Base-by-base conservation (phyloP, 1,140 invertebrate genomes). In the Magallana ariakensis region DNA sequence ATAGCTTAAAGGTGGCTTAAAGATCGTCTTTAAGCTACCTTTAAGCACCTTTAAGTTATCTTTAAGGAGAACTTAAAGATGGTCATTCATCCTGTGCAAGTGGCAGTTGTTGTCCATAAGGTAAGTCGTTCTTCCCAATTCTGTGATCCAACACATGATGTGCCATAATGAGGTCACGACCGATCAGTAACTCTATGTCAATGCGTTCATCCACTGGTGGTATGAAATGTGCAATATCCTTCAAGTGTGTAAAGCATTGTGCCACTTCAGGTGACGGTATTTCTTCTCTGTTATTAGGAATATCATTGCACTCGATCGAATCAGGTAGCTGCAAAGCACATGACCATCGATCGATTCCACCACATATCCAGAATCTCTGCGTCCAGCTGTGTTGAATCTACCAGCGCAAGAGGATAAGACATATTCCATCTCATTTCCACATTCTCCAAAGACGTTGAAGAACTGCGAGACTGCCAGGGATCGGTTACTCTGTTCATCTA, bases 71-170 rank as follows among this genome's bases (percentile, higher is more conserved):
- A n/a, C n/a, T n/a, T n/a, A n/a, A n/a, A n/a, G n/a, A n/a, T n/a
- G n/a, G n/a, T n/a, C n/a, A n/a, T n/a, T n/a, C n/a, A n/a, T n/a
- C n/a, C n/a, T n/a, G n/a, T n/a, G n/a, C 90, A 13, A 91, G 75
- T 1, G 33, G 19, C 55, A 91, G 66, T 55, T 86, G 87, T n/a
- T 89, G 90, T 11, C 88, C 90, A 58, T 54, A 91, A 15, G 87
- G 89, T 13, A 56, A 8, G 13, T 56, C 54, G 0, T 62, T 15
- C 9, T 33, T 55, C 11, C 80, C 87, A 10, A 75, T 62, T 11
- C 11, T 81, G 33, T 91, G 91, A 56, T 89, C 86, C 54, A 80
- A 13, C 9, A 90, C 84, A 58, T 87, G 86, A 86, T 90, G 90
- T 8, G 55, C 88, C 26, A n/a, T 66, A 54, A 81, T 7, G 8